These are phyloP conservation scores for Astreopora myriophthalma DNA, from an alignment of 64 coral and sea anemone species.

Conservation along the genomic window DNA sequence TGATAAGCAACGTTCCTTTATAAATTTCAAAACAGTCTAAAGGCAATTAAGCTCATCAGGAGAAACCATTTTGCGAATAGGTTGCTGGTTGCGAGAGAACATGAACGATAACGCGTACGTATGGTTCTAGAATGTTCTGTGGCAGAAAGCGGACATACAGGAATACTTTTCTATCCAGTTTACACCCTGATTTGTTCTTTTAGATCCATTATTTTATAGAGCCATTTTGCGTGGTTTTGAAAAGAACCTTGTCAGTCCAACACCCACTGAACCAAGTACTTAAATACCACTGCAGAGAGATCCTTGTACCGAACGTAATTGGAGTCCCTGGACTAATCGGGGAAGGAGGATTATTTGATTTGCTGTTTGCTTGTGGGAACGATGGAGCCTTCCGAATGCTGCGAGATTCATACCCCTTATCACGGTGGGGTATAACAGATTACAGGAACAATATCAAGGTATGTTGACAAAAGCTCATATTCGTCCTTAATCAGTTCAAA, in stretches of 20 bases:
- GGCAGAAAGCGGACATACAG: no score
- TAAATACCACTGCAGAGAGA: constrained; percentile 51
- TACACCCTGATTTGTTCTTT: no score
- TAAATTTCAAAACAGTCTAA: no score
- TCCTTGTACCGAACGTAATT: background rate
- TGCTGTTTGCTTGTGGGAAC: background rate
- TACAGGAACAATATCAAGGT: constrained; percentile 34
- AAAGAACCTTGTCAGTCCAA: background rate
- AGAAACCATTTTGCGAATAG: no score
- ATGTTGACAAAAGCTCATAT: background rate
- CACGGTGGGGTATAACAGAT: background rate
- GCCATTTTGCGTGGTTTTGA: constrained; percentile 9
- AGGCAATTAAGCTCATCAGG: no score
- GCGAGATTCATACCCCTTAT: background rate
- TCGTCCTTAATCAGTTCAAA: no score
- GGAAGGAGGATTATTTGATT: background rate
- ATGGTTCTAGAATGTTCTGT: no score
- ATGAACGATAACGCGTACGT: no score
- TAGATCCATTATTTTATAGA: constrained; percentile 30
- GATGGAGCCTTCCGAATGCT: background rate
- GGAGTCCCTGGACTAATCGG: background rate
- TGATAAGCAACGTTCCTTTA: no score
- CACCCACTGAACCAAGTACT: constrained; percentile 48
- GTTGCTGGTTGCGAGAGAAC: no score
- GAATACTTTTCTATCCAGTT: no score